These are phyloP conservation scores for Ictidomys tridecemlineatus DNA, from an alignment of 2,113 vertebrate species.

Conservation along the genomic window DNA sequence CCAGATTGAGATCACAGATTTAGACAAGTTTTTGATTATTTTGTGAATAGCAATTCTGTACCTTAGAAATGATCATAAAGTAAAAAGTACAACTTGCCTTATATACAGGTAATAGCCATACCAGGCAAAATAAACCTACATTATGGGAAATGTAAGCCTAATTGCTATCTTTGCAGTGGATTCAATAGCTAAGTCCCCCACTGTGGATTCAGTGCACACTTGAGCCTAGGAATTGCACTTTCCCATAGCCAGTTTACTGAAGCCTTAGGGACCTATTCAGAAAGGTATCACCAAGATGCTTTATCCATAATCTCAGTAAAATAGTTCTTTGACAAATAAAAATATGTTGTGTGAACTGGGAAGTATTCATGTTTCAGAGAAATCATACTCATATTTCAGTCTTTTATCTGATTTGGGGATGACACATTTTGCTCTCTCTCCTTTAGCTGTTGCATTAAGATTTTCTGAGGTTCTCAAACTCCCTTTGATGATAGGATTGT, in stretches of 20 bases:
- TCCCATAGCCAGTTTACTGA: neutral
- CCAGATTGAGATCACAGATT: neutral
- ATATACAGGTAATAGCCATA: neutral
- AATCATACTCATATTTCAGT: neutral
- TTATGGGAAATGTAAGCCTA: neutral
- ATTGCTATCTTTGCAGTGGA: neutral
- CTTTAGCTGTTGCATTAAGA: neutral
- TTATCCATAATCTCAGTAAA: neutral
- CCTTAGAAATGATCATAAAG: conserved; percentile 6
- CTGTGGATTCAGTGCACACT: neutral
- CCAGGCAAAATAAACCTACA: neutral
- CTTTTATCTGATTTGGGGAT: neutral
- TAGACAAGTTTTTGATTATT: neutral
- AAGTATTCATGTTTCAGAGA: neutral
- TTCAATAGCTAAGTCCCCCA: neutral
- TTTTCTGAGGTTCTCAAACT: neutral
- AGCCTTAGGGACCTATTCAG: neutral
- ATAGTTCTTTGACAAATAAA: conserved; percentile 26
- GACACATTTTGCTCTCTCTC: neutral
- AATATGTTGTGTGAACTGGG: neutral
- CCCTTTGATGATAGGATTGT: neutral
- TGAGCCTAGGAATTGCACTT: neutral
- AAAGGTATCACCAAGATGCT: neutral
- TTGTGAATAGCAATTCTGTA: neutral
- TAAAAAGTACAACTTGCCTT: neutral